Base-by-base conservation (phyloP, 2,113 vertebrate genomes). In the Abramis brama region DNA sequence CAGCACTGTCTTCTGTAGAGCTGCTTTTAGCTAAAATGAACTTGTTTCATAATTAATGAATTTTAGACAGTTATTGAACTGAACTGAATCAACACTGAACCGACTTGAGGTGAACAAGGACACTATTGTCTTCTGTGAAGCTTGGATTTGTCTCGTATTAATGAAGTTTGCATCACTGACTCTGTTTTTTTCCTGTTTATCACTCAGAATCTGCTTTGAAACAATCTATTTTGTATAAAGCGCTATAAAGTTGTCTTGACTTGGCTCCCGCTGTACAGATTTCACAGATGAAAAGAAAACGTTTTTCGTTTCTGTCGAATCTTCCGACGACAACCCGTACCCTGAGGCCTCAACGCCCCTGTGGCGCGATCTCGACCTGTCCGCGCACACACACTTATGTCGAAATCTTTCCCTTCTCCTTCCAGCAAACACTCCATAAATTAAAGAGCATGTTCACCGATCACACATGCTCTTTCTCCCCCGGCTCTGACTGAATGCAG, bases 401-500 rank as follows among this genome's bases (percentile, higher is more conserved):
- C 75, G 80, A 85, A 84, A 82, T 55, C 84, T 86, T 79, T 87
- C 36, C 80, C 43, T 74, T 85, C 57, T 73, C 66, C 17, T 79
- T 73, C 80, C 64, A 86, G 45, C 85, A 83, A 84, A 79, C 68
- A 84, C 85, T 82, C 82, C 85, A 85, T 89, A 80, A 89, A 84
- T 85, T 79, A 89, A 78, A 59, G 47, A 59, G 60, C 59, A 39
- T 71, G 86, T 71, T 87, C 78, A 5, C 27, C 50, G 27, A 82
- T 85, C 85, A 88, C 87, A 89, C 79, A 75, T 66, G 77, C 76
- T 84, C 30, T 45, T 82, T 84, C 76, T 83, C 87, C 75, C 75
- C 86, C 27, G n/a, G 85, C 50, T 73, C 55, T 60, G 77, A 84
- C 85, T 70, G 68, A 87, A 79, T 59, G 62, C 81, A 87, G 84